A percentile compares a stretch with the other conserved stretches of the same genome.
Conservation (phyloP, 2,113 vertebrate genomes). For the Charina bottae region DNA sequence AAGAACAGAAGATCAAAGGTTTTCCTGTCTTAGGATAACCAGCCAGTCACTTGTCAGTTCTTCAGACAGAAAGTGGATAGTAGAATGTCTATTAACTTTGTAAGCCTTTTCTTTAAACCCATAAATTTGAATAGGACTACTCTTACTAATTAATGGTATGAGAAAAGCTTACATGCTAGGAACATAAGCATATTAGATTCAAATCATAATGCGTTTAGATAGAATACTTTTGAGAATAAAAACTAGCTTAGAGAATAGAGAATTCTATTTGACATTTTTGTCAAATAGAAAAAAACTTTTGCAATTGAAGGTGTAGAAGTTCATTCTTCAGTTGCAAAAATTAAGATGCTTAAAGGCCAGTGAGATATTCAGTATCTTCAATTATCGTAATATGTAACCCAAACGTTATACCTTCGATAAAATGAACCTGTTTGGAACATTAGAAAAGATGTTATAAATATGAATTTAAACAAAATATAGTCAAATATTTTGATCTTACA, state of each 20-base stretch:
- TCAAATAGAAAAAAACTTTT: background rate
- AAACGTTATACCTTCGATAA: background rate
- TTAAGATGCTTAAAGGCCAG: background rate
- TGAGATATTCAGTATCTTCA: background rate
- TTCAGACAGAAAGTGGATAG: background rate
- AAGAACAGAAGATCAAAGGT: background rate
- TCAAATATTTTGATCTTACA: slow-evolving; percentile 15
- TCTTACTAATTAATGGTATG: background rate
- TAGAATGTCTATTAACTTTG: background rate
- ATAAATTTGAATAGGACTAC: background rate
- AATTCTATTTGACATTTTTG: too few species aligned
- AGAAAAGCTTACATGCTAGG: background rate
- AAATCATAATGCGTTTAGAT: background rate
- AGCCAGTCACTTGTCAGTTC: background rate
- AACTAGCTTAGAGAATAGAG: background rate
- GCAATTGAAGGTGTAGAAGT: background rate
- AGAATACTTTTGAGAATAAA: background rate
- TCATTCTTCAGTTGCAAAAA: background rate
- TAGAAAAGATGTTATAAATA: slow-evolving; percentile 32
- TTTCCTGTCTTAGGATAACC: background rate
- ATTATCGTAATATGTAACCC: background rate
- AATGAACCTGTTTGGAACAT: background rate
- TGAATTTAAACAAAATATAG: background rate
- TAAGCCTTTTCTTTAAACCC: background rate
- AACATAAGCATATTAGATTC: background rate